phyloP scores from a whole-genome alignment of 2,113 vertebrate species.

The Microtus montanus region DNA sequence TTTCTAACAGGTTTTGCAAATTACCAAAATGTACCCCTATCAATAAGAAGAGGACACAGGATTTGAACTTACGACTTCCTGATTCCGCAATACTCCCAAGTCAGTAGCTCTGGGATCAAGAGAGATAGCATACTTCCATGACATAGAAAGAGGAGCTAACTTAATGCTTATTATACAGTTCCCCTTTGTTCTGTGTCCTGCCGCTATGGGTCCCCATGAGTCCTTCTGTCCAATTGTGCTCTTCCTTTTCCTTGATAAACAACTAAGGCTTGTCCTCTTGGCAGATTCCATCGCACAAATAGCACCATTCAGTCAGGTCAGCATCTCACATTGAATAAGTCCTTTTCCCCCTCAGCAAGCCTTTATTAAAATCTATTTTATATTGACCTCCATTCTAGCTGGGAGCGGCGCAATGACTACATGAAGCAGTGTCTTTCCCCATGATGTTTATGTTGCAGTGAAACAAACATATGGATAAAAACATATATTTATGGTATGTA shows the following conservation, averaged over 20 bases:
- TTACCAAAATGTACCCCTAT: neutral
- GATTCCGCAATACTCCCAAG: neutral
- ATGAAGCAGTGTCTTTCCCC: neutral
- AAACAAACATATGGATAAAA: neutral
- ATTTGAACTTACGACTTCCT: neutral
- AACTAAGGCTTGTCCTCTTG: neutral
- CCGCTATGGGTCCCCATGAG: neutral
- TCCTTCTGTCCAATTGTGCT: neutral
- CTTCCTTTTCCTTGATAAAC: neutral
- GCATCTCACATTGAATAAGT: neutral
- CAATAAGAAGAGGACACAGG: neutral
- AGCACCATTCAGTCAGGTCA: neutral
- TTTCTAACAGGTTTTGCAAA: neutral
- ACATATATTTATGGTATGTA: neutral
- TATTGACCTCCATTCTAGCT: neutral
- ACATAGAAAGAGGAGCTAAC: neutral
- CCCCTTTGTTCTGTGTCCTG: neutral
- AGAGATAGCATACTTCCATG: neutral
- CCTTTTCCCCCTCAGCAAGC: neutral
- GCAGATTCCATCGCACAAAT: neutral
- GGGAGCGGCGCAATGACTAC: neutral
- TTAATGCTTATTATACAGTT: neutral
- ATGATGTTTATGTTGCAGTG: neutral
- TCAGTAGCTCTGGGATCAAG: neutral
- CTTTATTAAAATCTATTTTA: neutral